Base-by-base conservation (phyloP, 2,888 invertebrate genomes). In the Dinocampus coccinellae region DNA sequence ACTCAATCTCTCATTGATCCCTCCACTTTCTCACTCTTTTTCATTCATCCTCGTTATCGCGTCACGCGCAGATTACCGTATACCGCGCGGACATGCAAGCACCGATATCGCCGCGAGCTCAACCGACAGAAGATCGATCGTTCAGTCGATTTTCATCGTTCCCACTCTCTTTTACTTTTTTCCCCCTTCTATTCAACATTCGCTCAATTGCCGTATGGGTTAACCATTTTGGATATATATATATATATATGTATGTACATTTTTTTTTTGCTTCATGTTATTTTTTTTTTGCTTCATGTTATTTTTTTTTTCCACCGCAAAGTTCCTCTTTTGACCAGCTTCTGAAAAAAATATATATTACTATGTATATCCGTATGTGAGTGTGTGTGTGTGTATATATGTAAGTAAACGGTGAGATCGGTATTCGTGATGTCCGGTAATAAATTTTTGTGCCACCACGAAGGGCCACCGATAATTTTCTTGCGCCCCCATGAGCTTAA, bases 401-500 rank as follows among this genome's bases (percentile, higher is more conserved):
- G 66, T 72, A 74, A 67, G 68, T 61, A 71, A 61, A 47, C 58
- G 58, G 55, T 16, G 16, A 47, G 47, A 47, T 47, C 24, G 69
- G 70, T 62, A 63, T 68, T 73, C 72, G 70, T 74, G 74, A 61
- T 66, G 68, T 57, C 70, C 72, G 74, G 67, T 66, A 71, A 66
- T 75, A 75, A 71, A 75, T 75, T 75, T 72, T 73, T 73, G 68
- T 22, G 24, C 73, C 61, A 64, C 72, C 64, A 61, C 29, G 26
- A 53, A 58, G 55, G 55, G 57, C 73, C 76, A 77, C 75, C 79
- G 79, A 81, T 82, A 82, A 84, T 83, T 83, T 82, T 73, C 73
- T 76, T 76, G 77, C 77, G 65, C 75, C 75, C 77, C 70, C 73
- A 74, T 79, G 80, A 75, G 74, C 75, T 66, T 83, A 82, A 83